A percentile compares a stretch with the other conserved stretches of the same genome.
These are phyloP conservation scores for Acinonyx jubatus DNA, from an alignment of 2,113 vertebrate species.

Conservation along the genomic window DNA sequence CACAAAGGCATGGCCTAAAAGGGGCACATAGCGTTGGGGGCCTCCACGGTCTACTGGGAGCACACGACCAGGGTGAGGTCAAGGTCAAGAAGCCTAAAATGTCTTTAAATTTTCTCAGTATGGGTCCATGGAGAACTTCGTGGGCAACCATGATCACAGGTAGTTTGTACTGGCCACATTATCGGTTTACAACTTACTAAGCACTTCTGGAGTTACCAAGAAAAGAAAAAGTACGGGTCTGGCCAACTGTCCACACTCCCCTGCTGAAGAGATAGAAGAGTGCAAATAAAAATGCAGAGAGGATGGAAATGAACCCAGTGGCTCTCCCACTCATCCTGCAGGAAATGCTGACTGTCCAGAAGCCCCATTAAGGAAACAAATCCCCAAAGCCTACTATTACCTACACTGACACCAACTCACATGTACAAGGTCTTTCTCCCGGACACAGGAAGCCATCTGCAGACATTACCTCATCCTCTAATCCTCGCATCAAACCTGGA, in stretches of 20 bases:
- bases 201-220: not conserved
- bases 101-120: not conserved
- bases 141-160: not conserved
- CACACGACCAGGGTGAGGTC: not conserved
- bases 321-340: not conserved
- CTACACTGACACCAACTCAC: not conserved
- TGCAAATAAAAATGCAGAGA: not conserved
- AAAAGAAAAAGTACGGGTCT: not conserved
- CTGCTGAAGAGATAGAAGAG: not conserved
- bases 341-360: not conserved
- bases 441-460: not conserved
- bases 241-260: not conserved
- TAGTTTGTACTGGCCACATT: not conserved
- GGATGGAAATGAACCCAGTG: not conserved
- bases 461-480: conserved; percentile 63
- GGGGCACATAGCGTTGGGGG: too few species aligned
- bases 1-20: not conserved
- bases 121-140: not conserved
- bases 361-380: not conserved
- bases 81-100: not conserved
- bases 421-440: not conserved
- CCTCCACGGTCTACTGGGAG: not conserved
- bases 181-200: not conserved
- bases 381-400: not conserved
- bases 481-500: conserved; percentile 5